phyloP scores from a whole-genome alignment of 2,888 invertebrate species.

The Agonopterix heracliana region DNA sequence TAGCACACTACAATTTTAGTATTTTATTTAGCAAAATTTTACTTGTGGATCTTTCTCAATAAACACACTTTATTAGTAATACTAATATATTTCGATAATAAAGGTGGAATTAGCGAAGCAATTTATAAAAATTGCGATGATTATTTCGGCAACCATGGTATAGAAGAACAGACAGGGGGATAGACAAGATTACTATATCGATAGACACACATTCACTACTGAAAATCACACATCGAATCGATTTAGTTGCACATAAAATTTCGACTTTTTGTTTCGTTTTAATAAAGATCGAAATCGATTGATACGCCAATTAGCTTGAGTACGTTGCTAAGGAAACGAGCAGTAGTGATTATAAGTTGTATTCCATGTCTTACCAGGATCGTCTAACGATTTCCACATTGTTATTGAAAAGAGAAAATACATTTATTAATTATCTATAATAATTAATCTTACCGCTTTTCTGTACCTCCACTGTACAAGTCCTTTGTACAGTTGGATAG shows the following conservation, averaged over 20 bases:
- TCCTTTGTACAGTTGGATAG: too few species aligned
- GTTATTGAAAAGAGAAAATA: conserved; percentile 70
- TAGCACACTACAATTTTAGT: too few species aligned
- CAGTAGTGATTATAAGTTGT: conserved; percentile 33
- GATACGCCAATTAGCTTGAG: conserved; percentile 22
- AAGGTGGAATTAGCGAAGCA: too few species aligned
- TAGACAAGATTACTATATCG: conserved; percentile 10
- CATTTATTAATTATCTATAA: conserved; percentile 16
- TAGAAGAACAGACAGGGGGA: conserved; percentile 3
- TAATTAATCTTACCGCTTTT: not conserved
- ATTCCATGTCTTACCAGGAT: conserved; percentile 61
- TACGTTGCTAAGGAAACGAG: conserved; percentile 34
- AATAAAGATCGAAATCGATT: conserved; percentile 12
- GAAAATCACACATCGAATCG: conserved; percentile 20
- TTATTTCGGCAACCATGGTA: conserved; percentile 25
- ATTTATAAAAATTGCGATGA: too few species aligned
- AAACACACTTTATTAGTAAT: too few species aligned
- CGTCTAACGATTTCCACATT: conserved; percentile 65
- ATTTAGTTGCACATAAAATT: conserved; percentile 35
- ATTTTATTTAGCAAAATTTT: too few species aligned
- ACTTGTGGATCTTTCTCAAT: too few species aligned
- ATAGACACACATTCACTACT: conserved; percentile 18
- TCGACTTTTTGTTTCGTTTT: not conserved
- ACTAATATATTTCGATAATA: too few species aligned
- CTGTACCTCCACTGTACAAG: too few species aligned